Evolutionary conservation across 2,888 invertebrate genomes (phyloP).

Genomic region (Empis livida): DNA sequence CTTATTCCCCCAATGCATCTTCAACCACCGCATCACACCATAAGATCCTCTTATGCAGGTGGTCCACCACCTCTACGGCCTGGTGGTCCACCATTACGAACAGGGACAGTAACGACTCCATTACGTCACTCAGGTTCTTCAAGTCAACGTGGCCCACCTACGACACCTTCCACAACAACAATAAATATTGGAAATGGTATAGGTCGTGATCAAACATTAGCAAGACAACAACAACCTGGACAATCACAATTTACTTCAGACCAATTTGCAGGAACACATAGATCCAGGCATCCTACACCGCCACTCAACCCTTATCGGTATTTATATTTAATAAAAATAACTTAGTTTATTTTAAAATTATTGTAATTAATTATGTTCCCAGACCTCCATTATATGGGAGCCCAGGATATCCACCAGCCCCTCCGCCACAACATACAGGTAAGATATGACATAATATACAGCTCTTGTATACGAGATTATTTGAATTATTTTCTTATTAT

Average conservation of each 20-base stretch:
- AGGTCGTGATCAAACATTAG: too few species aligned
- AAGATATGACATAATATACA: neutral
- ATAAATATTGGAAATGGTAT: too few species aligned
- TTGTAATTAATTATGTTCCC: neutral
- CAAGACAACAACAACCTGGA: conserved; percentile 3
- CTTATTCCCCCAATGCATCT: neutral
- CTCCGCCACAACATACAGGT: conserved; percentile 7
- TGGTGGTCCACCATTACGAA: neutral
- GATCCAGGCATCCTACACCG: conserved; percentile 2
- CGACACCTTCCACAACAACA: conserved; percentile 5
- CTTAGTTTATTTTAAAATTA: neutral
- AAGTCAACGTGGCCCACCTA: conserved; percentile 3
- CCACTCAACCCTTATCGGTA: conserved; percentile 30
- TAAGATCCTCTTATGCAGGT: conserved; percentile 26
- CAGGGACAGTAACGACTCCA: too few species aligned
- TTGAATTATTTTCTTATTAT: neutral
- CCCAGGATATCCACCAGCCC: conserved; percentile 28
- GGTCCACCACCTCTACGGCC: conserved; percentile 28
- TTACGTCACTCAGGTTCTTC: too few species aligned
- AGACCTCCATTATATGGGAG: conserved; percentile 30
- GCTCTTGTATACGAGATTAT: neutral
- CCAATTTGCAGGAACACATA: conserved; percentile 9
- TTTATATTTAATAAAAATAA: conserved; percentile 1
- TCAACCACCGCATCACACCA: conserved; percentile 14
- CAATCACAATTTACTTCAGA: conserved; percentile 12